Conservation (phyloP, 1,140 invertebrate genomes). For the Panulirus ornatus region DNA sequence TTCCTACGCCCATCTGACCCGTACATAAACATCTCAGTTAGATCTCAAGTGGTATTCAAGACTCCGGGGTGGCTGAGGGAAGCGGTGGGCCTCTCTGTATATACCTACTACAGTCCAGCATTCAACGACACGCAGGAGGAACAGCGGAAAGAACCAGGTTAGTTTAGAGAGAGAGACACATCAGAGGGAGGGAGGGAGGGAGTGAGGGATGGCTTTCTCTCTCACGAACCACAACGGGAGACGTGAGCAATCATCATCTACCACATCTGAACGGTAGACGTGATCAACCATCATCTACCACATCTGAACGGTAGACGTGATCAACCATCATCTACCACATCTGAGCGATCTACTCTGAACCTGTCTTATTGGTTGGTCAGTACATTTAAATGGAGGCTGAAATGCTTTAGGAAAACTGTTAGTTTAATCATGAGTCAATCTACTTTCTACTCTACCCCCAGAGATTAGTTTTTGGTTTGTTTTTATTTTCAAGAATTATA, state of each 20-base stretch:
- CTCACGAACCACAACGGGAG: no score
- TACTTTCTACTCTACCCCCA: not conserved
- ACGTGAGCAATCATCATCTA: no score
- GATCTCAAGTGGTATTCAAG: slow-evolving; percentile 4
- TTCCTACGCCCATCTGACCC: no score
- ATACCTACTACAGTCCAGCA: not conserved
- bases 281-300: no score
- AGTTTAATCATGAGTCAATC: not conserved
- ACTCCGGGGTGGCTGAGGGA: not conserved
- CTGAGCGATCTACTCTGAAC: not conserved
- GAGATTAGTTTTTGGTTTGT: no score
- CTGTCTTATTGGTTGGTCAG: not conserved
- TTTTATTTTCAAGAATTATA: no score
- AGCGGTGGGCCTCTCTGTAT: not conserved
- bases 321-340: not conserved
- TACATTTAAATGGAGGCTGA: not conserved
- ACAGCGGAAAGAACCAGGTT: not conserved
- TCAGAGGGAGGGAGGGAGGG: no score
- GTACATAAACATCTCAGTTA: no score
- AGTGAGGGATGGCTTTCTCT: no score
- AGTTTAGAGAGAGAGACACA: no score
- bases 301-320: no score
- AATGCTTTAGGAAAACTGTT: not conserved
- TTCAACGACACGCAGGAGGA: not conserved
- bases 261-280: no score